A percentile compares a stretch with the other conserved stretches of the same genome.
These are phyloP conservation scores for Maniola hyperantus DNA, from an alignment of 2,888 invertebrate genomes.

Conservation along the genomic window DNA sequence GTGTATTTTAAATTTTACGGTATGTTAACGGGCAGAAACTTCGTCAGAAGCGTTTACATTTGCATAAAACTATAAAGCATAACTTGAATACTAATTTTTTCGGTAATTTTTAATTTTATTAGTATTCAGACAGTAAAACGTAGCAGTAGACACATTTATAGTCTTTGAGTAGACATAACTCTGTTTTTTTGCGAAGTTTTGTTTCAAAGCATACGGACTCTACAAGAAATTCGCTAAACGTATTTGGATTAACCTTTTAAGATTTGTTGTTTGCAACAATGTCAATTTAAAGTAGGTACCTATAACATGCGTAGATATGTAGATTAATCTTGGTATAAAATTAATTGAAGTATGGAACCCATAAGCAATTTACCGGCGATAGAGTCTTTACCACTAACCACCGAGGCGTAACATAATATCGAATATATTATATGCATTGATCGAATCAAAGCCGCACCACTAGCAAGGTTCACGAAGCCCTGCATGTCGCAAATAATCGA, in stretches of 20 bases:
- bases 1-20: neutral
- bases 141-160: neutral
- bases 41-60: neutral
- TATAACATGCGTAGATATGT: too few relatives aligned
- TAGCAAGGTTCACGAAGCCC: too few relatives aligned
- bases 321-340: too few relatives aligned
- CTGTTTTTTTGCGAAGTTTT: neutral
- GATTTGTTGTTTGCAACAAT: too few relatives aligned
- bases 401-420: too few relatives aligned
- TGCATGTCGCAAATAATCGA: too few relatives aligned
- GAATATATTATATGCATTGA: too few relatives aligned
- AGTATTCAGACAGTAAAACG: neutral
- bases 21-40: neutral
- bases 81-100: neutral
- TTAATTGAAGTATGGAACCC: too few relatives aligned
- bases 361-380: too few relatives aligned
- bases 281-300: too few relatives aligned
- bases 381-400: too few relatives aligned
- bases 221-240: neutral
- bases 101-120: constrained; percentile 3
- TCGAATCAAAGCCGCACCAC: too few relatives aligned
- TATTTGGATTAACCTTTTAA: neutral
- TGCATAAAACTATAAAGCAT: constrained; percentile 1
- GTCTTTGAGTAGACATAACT: neutral
- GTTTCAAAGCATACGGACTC: neutral